Evolutionary conservation across 2,888 invertebrate genomes (phyloP).

Genomic region (Drosophila gaucha): DNA sequence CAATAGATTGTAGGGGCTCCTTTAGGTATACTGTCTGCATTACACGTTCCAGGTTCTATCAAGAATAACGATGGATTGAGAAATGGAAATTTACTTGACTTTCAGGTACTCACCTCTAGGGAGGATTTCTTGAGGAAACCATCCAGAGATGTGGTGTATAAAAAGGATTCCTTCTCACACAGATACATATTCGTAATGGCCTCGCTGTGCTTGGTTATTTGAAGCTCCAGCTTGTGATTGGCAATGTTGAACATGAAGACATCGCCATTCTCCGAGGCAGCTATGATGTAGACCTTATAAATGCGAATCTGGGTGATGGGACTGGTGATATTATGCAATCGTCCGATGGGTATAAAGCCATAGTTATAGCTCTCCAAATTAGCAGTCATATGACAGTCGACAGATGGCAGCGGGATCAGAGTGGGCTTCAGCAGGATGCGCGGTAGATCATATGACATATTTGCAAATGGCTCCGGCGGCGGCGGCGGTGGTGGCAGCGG

Average conservation of each 20-base stretch:
- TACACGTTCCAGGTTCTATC: slow-evolving; percentile 81
- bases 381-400: no score
- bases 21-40: slow-evolving; percentile 80
- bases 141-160: slow-evolving; percentile 83
- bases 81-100: no score
- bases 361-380: background rate
- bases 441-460: slow-evolving; percentile 45
- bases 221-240: slow-evolving; percentile 74
- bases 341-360: slow-evolving; percentile 65
- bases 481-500: slow-evolving; percentile 65
- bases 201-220: slow-evolving; percentile 83
- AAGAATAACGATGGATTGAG: no score
- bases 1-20: slow-evolving; percentile 90
- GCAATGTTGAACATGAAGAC: slow-evolving; percentile 81
- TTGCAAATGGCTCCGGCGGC: slow-evolving; percentile 48
- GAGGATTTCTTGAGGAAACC: slow-evolving; percentile 83
- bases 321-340: slow-evolving; percentile 68
- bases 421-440: slow-evolving; percentile 17
- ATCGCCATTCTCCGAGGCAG: slow-evolving; percentile 83
- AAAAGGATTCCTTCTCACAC: slow-evolving; percentile 63
- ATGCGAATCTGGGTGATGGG: slow-evolving; percentile 81
- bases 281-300: slow-evolving; percentile 77
- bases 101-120: slow-evolving; percentile 72
- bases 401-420: background rate
- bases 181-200: slow-evolving; percentile 82